These are phyloP conservation scores for Ictidomys tridecemlineatus DNA, from an alignment of 2,113 vertebrate genomes.

Conservation along the genomic window DNA sequence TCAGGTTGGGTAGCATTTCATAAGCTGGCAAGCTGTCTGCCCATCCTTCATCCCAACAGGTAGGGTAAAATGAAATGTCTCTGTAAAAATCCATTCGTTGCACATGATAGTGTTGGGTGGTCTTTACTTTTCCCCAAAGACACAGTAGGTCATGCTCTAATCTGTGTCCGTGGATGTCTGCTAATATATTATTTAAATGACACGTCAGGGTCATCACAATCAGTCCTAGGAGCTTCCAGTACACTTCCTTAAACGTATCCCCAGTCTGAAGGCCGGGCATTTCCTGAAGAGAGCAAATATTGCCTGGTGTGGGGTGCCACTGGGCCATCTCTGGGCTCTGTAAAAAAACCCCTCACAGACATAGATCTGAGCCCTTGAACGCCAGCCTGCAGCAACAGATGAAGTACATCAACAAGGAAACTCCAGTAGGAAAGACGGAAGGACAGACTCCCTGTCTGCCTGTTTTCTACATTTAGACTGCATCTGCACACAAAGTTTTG, in stretches of 20 bases:
- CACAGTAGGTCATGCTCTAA: constrained; percentile 68
- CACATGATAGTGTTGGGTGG: constrained; percentile 69
- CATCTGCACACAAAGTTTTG: neutral
- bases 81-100: constrained; percentile 82
- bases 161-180: constrained; percentile 55
- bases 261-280: neutral
- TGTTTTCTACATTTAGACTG: neutral
- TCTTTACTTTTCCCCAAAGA: constrained; percentile 78
- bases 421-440: neutral
- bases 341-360: neutral
- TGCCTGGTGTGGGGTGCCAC: neutral
- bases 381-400: neutral
- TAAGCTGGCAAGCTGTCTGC: constrained; percentile 84
- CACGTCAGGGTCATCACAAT: constrained; percentile 51
- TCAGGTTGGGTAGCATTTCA: constrained; percentile 86
- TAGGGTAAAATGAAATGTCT: constrained; percentile 82
- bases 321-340: neutral
- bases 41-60: constrained; percentile 72
- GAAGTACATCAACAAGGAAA: neutral
- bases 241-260: constrained; percentile 58
- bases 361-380: neutral
- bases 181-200: constrained; percentile 81
- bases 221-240: neutral
- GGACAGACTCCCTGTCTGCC: neutral
- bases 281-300: neutral